phyloP scores from a whole-genome alignment of 2,113 vertebrate genomes.

The Dicrurus megarhynchus region DNA sequence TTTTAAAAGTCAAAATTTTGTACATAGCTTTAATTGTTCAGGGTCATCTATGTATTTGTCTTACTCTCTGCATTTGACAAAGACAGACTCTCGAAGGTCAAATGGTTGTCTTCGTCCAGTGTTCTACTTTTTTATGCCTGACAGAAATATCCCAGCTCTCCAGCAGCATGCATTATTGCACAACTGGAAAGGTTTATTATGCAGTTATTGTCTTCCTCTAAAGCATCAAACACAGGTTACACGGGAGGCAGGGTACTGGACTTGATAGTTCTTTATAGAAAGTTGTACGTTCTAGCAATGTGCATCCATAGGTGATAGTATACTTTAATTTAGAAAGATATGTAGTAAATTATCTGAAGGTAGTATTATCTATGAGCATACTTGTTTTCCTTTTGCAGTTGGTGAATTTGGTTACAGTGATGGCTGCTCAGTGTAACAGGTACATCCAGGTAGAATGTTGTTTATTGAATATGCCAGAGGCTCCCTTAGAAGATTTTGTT shows the following conservation, averaged over 20 bases:
- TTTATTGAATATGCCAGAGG: conserved; percentile 21
- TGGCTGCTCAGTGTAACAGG: conserved; percentile 31
- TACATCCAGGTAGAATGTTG: conserved; percentile 28
- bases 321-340: conserved; percentile 54
- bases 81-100: conserved; percentile 68
- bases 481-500: not conserved
- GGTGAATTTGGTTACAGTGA: conserved; percentile 13
- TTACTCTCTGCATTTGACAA: conserved; percentile 59
- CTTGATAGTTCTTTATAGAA: conserved; percentile 3
- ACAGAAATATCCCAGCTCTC: conserved; percentile 50
- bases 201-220: conserved; percentile 52
- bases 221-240: conserved; percentile 36
- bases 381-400: conserved; percentile 56
- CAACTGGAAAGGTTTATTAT: conserved; percentile 62
- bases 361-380: conserved; percentile 32
- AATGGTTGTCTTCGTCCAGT: conserved; percentile 68
- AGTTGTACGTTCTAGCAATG: conserved; percentile 39
- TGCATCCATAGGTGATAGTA: conserved; percentile 47
- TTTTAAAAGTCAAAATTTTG: conserved; percentile 61
- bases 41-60: conserved; percentile 42
- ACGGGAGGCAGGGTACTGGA: conserved; percentile 50
- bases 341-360: conserved; percentile 11
- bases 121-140: conserved; percentile 60
- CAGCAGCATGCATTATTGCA: conserved; percentile 55
- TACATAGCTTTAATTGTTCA: conserved; percentile 71